Percentiles rank a stretch among this genome's conserved stretches.
Conservation (phyloP, 2,888 invertebrate genomes). For the Nasonia oneida region DNA sequence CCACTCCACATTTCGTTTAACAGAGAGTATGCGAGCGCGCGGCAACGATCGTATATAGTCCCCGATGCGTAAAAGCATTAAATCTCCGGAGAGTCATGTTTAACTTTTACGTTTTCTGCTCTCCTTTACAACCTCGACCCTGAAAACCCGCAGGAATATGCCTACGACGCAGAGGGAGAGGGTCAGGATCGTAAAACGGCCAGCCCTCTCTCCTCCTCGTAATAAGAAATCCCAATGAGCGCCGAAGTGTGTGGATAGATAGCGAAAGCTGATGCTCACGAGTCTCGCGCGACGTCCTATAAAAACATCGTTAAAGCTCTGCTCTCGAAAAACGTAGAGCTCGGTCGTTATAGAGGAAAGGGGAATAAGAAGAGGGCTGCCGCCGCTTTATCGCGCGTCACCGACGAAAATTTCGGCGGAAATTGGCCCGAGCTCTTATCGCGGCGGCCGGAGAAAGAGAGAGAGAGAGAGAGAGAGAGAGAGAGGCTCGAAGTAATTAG, state of each 20-base stretch:
- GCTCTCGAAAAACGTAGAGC: not conserved
- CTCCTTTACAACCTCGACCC: constrained; percentile 19
- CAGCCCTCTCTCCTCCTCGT: not conserved
- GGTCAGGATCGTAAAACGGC: constrained; percentile 16
- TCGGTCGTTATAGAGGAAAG: not conserved
- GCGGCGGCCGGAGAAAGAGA: not conserved
- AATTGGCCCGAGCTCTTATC: constrained; percentile 46
- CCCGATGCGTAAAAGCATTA: not conserved
- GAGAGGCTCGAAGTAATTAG: constrained; percentile 55
- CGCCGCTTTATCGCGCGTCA: not conserved
- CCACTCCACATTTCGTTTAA: not conserved
- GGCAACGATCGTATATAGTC: not conserved
- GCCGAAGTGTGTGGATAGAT: not conserved
- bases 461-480: not conserved
- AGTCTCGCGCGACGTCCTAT: constrained; percentile 17
- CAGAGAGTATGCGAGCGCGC: no score
- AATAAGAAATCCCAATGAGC: constrained; percentile 29
- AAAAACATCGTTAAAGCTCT: constrained; percentile 3
- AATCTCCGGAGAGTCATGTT: constrained; percentile 22
- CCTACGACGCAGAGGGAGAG: not conserved
- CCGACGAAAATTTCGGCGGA: constrained; percentile 13
- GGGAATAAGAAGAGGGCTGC: not conserved
- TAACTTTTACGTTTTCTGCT: not conserved
- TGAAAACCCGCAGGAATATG: not conserved
- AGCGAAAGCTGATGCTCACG: constrained; percentile 4